Base-by-base conservation (phyloP, 2,113 vertebrate genomes). In the Platichthys flesus region DNA sequence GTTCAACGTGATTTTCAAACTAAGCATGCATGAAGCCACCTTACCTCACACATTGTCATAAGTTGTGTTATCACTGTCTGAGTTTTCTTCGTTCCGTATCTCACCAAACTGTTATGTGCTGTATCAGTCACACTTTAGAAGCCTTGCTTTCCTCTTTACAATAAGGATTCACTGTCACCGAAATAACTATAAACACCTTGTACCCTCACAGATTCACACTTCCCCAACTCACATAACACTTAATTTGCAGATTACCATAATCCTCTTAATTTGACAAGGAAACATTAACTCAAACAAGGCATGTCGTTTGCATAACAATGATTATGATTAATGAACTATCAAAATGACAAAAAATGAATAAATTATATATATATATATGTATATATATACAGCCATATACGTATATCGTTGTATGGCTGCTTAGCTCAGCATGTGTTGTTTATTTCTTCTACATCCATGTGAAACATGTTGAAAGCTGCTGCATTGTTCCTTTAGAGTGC, bases 111-210 rank as follows among this genome's bases (percentile, higher is more conserved):
- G 14, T 9, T 56, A 26, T 55, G 7, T 68, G 5, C 23, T 52
- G 9, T 55, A 28, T 40, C 35, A 26, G 4, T 28, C 1, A 31
- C 31, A 31, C 31, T 7, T 31, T 0, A 31, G 28, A 58, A 45
- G 49, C 16, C 10, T 23, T 16, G 0, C 14, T 68, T 55, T 60
- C 1, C 12, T 51, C 20, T 47, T 9, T 55, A n/a, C 16, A 51
- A 55, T 45, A 20, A 60, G 1, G 37, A 45, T 42, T 23, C 1
- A 14, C 20, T 45, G 8, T 42, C 13, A 68, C 21, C 37, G 6
- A 66, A 67, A 56, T 49, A 6, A 73, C 12, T 28, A 31, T 12
- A 37, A 18, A 68, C 42, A 68, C 47, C 24, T 28, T 49, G 42
- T 18, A 68, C 16, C 21, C 16, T 9, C 49, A 64, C 37, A 23